Evolutionary conservation across 2,888 invertebrate genomes (phyloP), one percentile per base, ranked within the genome.

Genomic region (Plutella xylostella): DNA sequence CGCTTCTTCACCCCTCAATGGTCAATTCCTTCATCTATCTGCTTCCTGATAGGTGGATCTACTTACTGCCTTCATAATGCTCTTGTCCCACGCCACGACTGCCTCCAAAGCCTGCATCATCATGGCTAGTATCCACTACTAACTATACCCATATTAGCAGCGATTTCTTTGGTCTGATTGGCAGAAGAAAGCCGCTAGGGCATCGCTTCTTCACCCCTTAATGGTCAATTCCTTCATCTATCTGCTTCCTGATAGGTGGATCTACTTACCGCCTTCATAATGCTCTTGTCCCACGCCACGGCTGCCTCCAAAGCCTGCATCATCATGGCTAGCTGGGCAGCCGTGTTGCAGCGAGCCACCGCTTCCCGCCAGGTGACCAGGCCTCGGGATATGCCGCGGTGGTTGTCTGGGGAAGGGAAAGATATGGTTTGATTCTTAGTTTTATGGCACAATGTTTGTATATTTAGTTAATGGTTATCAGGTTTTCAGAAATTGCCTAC

Each of bases 251-350:
- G 25, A 25, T 9, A 96, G 78, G 65, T 95, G 94, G 5, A 43
- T 11, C 11, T 35, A 91, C 94, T 90, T 87, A 97, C 97, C 85
- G 97, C 98, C 88, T 97, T 97, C 97, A 98, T 97, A 66, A 97
- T 94, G 84, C 97, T 97, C 85, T 97, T 97, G 82, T 98, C 98
- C 98, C 98, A 98, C 31, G 97, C 97, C 59, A 98, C 94, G 67
- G 92, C 93, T 2, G 92, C 90, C 68, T 97, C 96, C 54, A 98
- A 83, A 59, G 94, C 92, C 62, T 94, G 92, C 47, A 96, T 86
- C 57, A 94, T 91, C 90, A 96, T 91, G 18, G 94, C 93, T 19
- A 98, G 84, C 66, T 98, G 97, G 0, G 97, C 93, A 0, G 96
- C 91, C 0, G 96, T 96, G 59, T 89, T 90, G 38, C 95, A 92